A percentile compares a stretch with the other conserved stretches of the same genome.
phyloP scores from a whole-genome alignment of 2,888 invertebrate species.

The Abrostola triplasia region DNA sequence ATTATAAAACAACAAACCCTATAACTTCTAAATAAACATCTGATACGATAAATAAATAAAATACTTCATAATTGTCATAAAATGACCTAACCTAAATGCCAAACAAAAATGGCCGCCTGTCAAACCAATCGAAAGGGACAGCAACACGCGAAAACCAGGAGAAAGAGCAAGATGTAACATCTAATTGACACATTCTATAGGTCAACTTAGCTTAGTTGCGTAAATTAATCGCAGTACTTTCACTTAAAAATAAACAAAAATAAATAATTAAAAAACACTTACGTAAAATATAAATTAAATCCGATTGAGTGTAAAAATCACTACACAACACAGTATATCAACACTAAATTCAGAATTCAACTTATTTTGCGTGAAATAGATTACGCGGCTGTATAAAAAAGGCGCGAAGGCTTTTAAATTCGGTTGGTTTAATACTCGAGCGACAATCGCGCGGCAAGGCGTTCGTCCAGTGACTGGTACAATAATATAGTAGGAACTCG shows the following conservation, averaged over 20 bases:
- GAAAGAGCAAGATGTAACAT: constrained; percentile 23
- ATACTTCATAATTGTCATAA: too few relatives aligned
- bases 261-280: not conserved
- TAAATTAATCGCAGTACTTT: constrained; percentile 19
- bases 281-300: not conserved
- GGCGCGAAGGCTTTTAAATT: constrained; percentile 23
- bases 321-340: not conserved
- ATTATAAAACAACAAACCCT: too few relatives aligned
- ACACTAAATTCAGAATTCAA: not conserved
- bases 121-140: not conserved
- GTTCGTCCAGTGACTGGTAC: constrained; percentile 35
- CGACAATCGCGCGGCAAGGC: constrained; percentile 37
- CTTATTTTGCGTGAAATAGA: not conserved
- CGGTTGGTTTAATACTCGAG: constrained; percentile 27
- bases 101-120: constrained; percentile 10
- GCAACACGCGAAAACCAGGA: not conserved
- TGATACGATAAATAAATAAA: too few relatives aligned
- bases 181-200: constrained; percentile 22
- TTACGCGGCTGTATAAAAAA: constrained; percentile 23
- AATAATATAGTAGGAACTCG: not conserved
- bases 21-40: too few relatives aligned
- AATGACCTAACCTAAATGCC: not conserved
- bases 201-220: constrained; percentile 5
- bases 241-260: constrained; percentile 5
- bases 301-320: constrained; percentile 31